A percentile compares a stretch with the other conserved stretches of the same genome.
Conservation (phyloP, 37 sponge, comb jelly and placozoan genomes). For the Beroe forskalii region DNA sequence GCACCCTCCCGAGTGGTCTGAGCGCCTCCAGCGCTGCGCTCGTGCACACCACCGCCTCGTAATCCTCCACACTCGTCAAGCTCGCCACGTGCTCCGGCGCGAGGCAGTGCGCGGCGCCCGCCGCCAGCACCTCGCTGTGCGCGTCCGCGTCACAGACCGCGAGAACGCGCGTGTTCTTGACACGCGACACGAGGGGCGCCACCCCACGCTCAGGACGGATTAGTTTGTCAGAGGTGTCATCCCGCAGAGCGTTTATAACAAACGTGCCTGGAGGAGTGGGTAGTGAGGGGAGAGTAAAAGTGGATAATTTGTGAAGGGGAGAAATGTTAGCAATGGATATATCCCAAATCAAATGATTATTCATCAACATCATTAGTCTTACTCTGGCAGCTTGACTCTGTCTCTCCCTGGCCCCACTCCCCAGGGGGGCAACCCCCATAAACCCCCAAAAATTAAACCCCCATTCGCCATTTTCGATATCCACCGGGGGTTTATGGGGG, state of each 20-base stretch:
- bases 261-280: background rate
- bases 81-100: background rate
- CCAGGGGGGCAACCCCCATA: too few relatives aligned
- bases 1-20: background rate
- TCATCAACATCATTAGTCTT: too few relatives aligned
- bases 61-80: background rate
- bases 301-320: too few relatives aligned
- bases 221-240: background rate
- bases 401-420: too few relatives aligned
- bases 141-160: conserved; percentile 27
- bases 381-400: too few relatives aligned
- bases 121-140: background rate
- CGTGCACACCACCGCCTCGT: conserved; percentile 25
- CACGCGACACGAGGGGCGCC: background rate
- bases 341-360: too few relatives aligned
- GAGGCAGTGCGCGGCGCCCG: conserved; percentile 4
- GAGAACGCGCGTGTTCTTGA: background rate
- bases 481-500: too few relatives aligned
- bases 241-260: conserved; percentile 12
- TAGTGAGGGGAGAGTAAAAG: too few relatives aligned
- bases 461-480: too few relatives aligned
- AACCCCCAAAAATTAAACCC: too few relatives aligned
- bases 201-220: conserved; percentile 36
- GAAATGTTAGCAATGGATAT: too few relatives aligned
- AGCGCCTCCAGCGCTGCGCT: background rate